Evolutionary conservation across 2,113 vertebrate species (phyloP).

Genomic region (Labrus mixtus): DNA sequence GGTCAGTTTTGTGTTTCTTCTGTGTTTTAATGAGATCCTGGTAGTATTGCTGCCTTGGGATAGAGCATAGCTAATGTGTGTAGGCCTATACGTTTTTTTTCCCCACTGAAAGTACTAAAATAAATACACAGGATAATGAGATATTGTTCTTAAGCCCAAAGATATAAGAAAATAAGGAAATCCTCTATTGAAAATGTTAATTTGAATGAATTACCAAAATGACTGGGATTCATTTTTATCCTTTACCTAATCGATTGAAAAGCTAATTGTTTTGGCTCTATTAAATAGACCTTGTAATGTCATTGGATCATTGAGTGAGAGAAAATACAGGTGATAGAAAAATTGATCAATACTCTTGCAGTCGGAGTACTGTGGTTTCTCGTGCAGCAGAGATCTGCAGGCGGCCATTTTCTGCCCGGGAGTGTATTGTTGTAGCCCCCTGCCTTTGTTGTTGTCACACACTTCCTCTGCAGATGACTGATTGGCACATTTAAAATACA

Average conservation of each 20-base stretch:
- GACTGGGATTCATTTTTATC: no score
- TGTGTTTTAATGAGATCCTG: slow-evolving; percentile 16
- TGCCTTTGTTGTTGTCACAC: slow-evolving; percentile 11
- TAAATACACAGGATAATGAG: no score
- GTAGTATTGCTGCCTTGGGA: slow-evolving; percentile 9
- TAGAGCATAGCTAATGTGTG: no score
- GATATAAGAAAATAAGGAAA: no score
- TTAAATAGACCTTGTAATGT: not conserved
- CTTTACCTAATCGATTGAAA: not conserved
- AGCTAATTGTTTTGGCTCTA: not conserved
- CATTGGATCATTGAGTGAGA: not conserved
- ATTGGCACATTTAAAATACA: slow-evolving; percentile 2
- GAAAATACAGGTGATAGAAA: slow-evolving; percentile 2
- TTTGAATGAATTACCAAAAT: not conserved
- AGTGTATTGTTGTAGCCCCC: slow-evolving; percentile 23
- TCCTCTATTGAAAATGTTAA: no score
- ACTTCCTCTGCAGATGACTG: slow-evolving; percentile 12
- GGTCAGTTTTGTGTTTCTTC: not conserved
- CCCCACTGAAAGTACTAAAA: no score
- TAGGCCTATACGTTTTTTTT: no score
- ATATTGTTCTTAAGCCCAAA: no score
- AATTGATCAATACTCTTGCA: not conserved
- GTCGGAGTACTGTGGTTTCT: not conserved
- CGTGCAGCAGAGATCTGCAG: slow-evolving; percentile 1
- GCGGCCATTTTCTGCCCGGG: slow-evolving; percentile 67